A percentile compares a stretch with the other conserved stretches of the same genome.
Evolutionary conservation across 2,113 vertebrate species (phyloP).

Genomic region (Dasypus novemcinctus): DNA sequence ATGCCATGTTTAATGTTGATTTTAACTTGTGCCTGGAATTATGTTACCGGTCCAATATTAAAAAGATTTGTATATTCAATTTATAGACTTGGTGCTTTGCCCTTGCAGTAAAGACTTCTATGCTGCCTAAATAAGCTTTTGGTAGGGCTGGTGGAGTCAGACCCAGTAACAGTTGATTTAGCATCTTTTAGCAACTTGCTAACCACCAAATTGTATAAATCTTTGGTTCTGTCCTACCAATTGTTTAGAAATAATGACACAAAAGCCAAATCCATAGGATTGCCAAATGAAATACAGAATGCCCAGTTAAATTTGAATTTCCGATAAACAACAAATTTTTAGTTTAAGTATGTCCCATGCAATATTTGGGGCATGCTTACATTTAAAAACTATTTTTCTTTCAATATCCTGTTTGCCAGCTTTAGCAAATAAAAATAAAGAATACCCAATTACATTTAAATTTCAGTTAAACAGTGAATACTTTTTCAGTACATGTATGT

Average conservation of each 20-base stretch:
- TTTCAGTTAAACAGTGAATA: neutral
- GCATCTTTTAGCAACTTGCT: neutral
- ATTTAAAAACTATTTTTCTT: neutral
- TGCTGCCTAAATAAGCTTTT: neutral
- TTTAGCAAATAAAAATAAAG: neutral
- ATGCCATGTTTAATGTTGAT: neutral
- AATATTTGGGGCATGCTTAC: neutral
- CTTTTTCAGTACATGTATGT: neutral
- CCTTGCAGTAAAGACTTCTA: neutral
- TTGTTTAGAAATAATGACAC: neutral
- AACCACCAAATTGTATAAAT: neutral
- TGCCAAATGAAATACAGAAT: neutral
- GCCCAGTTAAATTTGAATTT: neutral
- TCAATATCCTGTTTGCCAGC: neutral
- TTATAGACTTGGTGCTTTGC: neutral
- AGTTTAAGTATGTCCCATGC: no score
- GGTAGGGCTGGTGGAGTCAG: neutral
- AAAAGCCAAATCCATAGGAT: neutral
- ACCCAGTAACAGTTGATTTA: neutral
- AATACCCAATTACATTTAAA: neutral
- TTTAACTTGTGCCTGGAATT: neutral
- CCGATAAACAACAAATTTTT: no score
- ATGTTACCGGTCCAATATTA: neutral
- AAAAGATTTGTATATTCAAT: neutral
- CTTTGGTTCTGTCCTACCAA: neutral